Evolutionary conservation across 2,797 vertebrate species (phyloP).

Genomic region (Tapirus indicus): DNA sequence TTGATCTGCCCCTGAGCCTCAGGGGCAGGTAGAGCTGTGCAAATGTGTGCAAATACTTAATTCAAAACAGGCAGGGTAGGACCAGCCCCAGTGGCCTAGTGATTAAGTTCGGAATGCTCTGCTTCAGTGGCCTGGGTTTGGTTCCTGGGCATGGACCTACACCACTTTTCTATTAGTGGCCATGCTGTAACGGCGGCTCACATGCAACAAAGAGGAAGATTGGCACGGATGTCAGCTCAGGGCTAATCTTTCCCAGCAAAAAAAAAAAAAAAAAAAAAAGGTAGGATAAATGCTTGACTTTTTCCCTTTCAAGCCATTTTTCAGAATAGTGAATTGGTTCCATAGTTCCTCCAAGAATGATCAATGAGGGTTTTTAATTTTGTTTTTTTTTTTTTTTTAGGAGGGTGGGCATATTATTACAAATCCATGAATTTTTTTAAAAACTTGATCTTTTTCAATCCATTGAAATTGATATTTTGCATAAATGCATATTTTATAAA

Average conservation of each 20-base stretch:
- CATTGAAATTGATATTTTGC: background rate
- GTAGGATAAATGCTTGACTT: background rate
- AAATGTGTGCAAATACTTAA: background rate
- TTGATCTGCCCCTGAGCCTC: background rate
- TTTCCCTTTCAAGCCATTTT: background rate
- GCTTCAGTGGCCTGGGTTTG: too few species aligned
- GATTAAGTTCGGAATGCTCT: too few species aligned
- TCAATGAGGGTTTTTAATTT: background rate
- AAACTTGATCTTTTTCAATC: background rate
- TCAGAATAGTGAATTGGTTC: background rate
- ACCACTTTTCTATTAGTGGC: too few species aligned
- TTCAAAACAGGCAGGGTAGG: too few species aligned
- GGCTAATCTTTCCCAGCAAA: too few species aligned
- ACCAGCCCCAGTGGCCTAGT: too few species aligned
- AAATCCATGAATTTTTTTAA: background rate
- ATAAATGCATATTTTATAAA: background rate
- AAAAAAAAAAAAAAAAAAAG: background rate
- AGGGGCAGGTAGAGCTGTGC: background rate
- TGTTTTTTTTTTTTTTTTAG: background rate
- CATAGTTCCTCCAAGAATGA: background rate
- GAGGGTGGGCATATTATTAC: background rate
- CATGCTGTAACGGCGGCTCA: too few species aligned
- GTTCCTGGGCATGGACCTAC: too few species aligned
- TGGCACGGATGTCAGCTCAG: too few species aligned
- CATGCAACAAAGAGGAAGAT: too few species aligned